Evolutionary conservation across 2,797 vertebrate genomes (phyloP).

Genomic region (Bovichtus variegatus): DNA sequence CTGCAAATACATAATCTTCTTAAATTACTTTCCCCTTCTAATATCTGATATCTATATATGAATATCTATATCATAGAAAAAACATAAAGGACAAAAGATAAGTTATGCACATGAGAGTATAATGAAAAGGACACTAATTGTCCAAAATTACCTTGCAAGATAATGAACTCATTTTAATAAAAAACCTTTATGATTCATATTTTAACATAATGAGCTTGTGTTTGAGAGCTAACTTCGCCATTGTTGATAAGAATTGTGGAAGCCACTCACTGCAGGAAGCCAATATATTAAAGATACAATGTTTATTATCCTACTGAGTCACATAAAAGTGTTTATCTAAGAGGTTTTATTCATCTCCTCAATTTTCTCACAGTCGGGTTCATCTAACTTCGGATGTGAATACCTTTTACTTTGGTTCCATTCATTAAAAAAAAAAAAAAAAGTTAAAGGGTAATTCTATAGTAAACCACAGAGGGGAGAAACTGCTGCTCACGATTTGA

Average conservation of each 20-base stretch:
- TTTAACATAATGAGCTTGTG: constrained; percentile 14
- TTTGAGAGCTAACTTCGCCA: neutral
- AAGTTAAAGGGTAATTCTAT: constrained; percentile 7
- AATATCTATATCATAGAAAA: constrained; percentile 17
- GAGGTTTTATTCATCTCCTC: constrained; percentile 4
- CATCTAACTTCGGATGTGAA: neutral
- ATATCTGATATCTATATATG: too few species aligned
- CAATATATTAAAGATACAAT: neutral
- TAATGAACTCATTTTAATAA: constrained; percentile 44
- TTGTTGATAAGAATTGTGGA: constrained; percentile 13
- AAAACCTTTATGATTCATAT: constrained; percentile 24
- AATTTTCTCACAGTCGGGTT: neutral
- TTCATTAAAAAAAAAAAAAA: neutral
- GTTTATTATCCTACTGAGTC: neutral
- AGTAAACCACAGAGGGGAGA: neutral
- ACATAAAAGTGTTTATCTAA: constrained; percentile 4
- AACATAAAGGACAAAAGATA: neutral
- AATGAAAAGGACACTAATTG: constrained; percentile 3
- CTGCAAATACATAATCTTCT: constrained; percentile 15
- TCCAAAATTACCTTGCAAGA: constrained; percentile 14
- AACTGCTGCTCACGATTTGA: neutral
- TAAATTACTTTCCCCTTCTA: neutral
- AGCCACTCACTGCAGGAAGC: neutral
- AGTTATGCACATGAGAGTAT: constrained; percentile 1
- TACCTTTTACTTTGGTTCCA: neutral